Evolutionary conservation across 1,140 invertebrate species (phyloP).

Genomic region (Trichomalopsis sarcophagae): DNA sequence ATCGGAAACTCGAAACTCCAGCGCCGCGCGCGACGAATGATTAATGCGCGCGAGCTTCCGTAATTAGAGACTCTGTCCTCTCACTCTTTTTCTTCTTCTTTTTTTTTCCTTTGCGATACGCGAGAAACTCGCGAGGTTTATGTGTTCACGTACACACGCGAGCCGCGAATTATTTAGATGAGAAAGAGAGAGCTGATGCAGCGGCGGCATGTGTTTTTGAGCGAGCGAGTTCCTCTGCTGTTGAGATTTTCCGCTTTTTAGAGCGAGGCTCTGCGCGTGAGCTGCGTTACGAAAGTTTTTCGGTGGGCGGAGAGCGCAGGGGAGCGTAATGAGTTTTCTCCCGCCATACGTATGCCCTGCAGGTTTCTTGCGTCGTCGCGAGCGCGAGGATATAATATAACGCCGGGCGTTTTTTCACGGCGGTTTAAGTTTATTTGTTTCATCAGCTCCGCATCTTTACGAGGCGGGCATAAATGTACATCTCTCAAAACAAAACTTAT

Average conservation of each 20-base stretch:
- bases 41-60: constrained; percentile 40
- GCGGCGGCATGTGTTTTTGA: not conserved
- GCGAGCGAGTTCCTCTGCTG: not conserved
- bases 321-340: not conserved
- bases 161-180: not conserved
- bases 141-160: too few species aligned
- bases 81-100: not conserved
- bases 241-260: constrained; percentile 1
- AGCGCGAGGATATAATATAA: not conserved
- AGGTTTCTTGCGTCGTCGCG: not conserved
- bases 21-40: constrained; percentile 18
- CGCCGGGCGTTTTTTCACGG: not conserved
- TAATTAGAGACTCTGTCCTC: constrained; percentile 36
- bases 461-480: not conserved
- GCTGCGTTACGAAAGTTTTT: not conserved
- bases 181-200: not conserved
- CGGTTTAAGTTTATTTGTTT: not conserved
- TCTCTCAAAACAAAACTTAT: not conserved
- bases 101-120: not conserved
- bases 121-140: not conserved
- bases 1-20: constrained; percentile 41
- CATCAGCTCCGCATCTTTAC: not conserved
- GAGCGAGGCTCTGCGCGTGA: not conserved
- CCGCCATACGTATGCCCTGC: not conserved
- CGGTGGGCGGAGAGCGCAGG: not conserved